Conservation (phyloP, 2,113 vertebrate species). For the Ophiodon elongatus region DNA sequence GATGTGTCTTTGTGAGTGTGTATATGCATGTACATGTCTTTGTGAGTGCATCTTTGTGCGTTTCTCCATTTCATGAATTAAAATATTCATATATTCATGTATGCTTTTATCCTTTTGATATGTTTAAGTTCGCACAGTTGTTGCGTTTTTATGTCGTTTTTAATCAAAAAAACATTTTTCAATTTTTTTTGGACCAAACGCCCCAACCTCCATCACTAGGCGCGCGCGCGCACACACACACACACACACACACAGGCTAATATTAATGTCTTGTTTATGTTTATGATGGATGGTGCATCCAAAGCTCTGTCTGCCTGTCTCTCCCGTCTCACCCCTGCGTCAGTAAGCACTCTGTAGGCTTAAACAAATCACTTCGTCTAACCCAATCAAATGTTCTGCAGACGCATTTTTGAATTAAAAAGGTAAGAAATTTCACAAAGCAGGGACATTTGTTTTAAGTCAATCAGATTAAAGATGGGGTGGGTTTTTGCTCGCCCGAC, state of each 20-base stretch:
- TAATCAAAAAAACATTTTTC: slow-evolving; percentile 47
- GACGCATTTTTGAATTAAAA: slow-evolving; percentile 81
- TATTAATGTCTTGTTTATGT: slow-evolving; percentile 81
- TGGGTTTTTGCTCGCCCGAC: slow-evolving; percentile 36
- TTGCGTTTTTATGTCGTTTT: slow-evolving; percentile 46
- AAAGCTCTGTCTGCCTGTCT: slow-evolving; percentile 58
- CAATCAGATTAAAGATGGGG: slow-evolving; percentile 74
- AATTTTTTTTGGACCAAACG: slow-evolving; percentile 42
- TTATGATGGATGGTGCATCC: slow-evolving; percentile 81
- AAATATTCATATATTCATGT: slow-evolving; percentile 56
- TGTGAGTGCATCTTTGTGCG: slow-evolving; percentile 23
- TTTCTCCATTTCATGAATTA: slow-evolving; percentile 35
- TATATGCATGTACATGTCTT: background rate
- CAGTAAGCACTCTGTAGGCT: slow-evolving; percentile 64
- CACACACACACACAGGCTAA: slow-evolving; percentile 34
- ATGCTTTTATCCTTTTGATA: slow-evolving; percentile 34
- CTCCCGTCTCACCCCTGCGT: slow-evolving; percentile 56
- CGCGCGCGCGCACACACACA: slow-evolving; percentile 32
- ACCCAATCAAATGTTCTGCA: slow-evolving; percentile 74
- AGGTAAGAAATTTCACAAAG: slow-evolving; percentile 81
- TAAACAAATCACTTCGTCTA: slow-evolving; percentile 79
- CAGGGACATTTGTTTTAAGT: slow-evolving; percentile 76
- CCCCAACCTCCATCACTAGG: slow-evolving; percentile 13
- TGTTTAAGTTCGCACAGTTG: slow-evolving; percentile 1
- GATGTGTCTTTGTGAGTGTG: slow-evolving; percentile 50